These are phyloP conservation scores for Gallinago media DNA, from an alignment of 2,113 vertebrate genomes.

Conservation along the genomic window DNA sequence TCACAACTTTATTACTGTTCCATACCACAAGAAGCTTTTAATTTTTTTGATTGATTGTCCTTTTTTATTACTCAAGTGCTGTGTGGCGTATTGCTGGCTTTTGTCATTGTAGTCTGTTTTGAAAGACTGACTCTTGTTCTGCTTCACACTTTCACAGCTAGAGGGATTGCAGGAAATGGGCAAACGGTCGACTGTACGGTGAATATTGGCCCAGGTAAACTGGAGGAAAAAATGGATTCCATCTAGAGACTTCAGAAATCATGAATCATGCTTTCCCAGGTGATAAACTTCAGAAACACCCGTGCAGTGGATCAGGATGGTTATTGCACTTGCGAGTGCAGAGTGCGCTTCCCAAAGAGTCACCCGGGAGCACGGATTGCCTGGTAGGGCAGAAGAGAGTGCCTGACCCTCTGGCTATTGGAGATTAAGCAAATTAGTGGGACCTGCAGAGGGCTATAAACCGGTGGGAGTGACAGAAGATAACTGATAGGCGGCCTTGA, in stretches of 20 bases:
- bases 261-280: not conserved
- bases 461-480: not conserved
- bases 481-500: not conserved
- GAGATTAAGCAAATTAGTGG: not conserved
- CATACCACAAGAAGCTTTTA: slow-evolving; percentile 18
- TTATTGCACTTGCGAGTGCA: not conserved
- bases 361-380: not conserved
- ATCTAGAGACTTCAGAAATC: not conserved
- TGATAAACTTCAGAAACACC: not conserved
- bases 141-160: not conserved
- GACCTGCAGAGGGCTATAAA: not conserved
- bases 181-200: not conserved
- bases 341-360: not conserved
- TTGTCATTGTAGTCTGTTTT: slow-evolving; percentile 51
- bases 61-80: slow-evolving; percentile 47
- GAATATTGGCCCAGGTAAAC: not conserved
- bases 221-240: not conserved
- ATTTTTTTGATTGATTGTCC: slow-evolving; percentile 48
- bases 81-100: slow-evolving; percentile 53
- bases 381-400: not conserved
- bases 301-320: not conserved
- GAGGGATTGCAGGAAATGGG: not conserved
- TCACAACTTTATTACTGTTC: slow-evolving; percentile 2
- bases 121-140: slow-evolving; percentile 48
- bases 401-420: not conserved